These are phyloP conservation scores for Cantharis nigra DNA, from an alignment of 2,888 invertebrate species.

Conservation along the genomic window DNA sequence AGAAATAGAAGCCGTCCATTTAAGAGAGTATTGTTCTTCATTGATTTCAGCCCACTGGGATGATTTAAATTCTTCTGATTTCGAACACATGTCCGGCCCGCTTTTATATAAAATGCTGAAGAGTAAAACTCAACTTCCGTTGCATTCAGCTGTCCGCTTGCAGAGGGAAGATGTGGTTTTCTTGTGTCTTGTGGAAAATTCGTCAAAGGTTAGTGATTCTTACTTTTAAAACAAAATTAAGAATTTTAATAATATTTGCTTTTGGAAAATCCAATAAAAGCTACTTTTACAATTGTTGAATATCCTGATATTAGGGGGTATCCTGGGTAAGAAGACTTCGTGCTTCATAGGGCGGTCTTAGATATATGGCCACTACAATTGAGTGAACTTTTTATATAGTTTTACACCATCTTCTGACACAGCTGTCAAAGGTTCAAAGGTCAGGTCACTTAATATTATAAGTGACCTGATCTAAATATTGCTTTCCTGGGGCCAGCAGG, in stretches of 20 bases:
- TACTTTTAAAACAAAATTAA: background rate
- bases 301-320: too few species aligned
- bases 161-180: slow-evolving; percentile 93
- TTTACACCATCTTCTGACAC: too few species aligned
- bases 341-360: too few species aligned
- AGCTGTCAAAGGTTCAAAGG: too few species aligned
- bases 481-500: too few species aligned
- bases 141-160: slow-evolving; percentile 88
- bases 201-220: slow-evolving; percentile 74
- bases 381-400: too few species aligned
- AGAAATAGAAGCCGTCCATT: slow-evolving; percentile 79
- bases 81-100: slow-evolving; percentile 90
- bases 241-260: background rate
- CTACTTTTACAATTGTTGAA: too few species aligned
- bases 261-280: too few species aligned
- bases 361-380: too few species aligned
- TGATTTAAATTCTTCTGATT: slow-evolving; percentile 80
- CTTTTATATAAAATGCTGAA: slow-evolving; percentile 90
- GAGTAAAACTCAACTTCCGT: slow-evolving; percentile 82
- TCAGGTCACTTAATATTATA: too few species aligned
- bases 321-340: too few species aligned
- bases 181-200: slow-evolving; percentile 89
- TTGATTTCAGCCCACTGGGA: slow-evolving; percentile 94
- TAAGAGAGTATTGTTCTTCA: slow-evolving; percentile 86
- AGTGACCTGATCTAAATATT: too few species aligned